Evolutionary conservation across 2,888 invertebrate genomes (phyloP).

Genomic region (Caenorhabditis panamensis): DNA sequence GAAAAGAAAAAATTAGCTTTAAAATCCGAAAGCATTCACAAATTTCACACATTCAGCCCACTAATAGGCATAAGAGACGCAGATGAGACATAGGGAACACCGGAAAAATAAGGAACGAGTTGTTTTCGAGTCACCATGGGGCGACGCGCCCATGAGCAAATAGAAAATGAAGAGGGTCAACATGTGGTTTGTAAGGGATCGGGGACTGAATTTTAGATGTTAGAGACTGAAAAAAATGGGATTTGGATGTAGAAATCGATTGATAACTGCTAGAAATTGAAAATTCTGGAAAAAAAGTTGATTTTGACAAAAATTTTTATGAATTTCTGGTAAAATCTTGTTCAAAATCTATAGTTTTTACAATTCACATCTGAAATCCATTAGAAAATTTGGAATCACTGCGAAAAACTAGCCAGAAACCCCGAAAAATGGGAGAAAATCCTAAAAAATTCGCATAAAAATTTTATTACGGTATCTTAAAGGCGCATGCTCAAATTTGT

Average conservation of each 20-base stretch:
- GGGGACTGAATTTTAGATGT: background rate
- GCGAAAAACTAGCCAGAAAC: background rate
- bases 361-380: no score
- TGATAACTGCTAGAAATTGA: no score
- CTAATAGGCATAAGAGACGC: background rate
- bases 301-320: no score
- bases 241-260: background rate
- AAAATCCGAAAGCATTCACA: background rate
- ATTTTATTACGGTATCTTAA: no score
- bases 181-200: background rate
- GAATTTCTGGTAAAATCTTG: no score
- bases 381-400: no score
- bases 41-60: background rate
- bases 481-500: no score
- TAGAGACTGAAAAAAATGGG: background rate
- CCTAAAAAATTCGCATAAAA: background rate
- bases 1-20: background rate
- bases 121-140: background rate
- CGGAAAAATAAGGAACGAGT: constrained; percentile 8
- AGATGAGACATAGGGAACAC: background rate
- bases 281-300: no score
- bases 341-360: no score
- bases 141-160: background rate
- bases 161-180: background rate
- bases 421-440: background rate